These are phyloP conservation scores for Hucho hucho DNA, from an alignment of 2,113 vertebrate species.

Conservation along the genomic window DNA sequence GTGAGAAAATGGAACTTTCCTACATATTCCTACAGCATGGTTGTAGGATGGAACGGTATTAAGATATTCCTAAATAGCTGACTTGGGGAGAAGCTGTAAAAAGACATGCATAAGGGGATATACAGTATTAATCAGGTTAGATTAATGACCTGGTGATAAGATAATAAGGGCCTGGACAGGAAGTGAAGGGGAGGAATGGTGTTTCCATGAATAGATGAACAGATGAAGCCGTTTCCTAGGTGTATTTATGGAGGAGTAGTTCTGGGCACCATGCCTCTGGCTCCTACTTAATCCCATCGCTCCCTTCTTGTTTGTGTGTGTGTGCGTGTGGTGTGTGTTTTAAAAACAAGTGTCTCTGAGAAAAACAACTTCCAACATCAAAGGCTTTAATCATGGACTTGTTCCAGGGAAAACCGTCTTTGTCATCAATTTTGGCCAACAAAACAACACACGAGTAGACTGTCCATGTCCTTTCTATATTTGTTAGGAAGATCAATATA, in stretches of 20 bases:
- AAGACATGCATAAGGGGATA: neutral
- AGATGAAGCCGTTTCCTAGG: neutral
- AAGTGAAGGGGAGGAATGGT: neutral
- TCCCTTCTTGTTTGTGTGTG: neutral
- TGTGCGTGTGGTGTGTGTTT: too few species aligned
- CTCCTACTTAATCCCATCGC: neutral
- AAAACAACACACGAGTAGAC: neutral
- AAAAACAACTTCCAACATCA: neutral
- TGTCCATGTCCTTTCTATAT: neutral
- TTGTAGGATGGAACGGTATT: too few species aligned
- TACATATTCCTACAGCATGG: too few species aligned
- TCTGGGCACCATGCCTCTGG: constrained; percentile 1
- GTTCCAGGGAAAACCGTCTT: neutral
- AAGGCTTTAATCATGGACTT: neutral
- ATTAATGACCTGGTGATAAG: neutral
- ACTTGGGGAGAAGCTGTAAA: neutral
- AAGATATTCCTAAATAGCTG: too few species aligned
- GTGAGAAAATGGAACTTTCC: too few species aligned
- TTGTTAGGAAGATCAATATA: neutral
- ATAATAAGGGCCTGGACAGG: neutral
- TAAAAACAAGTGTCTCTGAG: too few species aligned
- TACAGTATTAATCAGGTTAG: neutral
- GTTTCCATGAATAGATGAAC: constrained; percentile 2
- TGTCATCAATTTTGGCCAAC: neutral
- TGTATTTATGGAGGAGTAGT: constrained; percentile 11